Evolutionary conservation across 92 coral and sea anemone species (phyloP).

Genomic region (Scolanthus callimorphus): DNA sequence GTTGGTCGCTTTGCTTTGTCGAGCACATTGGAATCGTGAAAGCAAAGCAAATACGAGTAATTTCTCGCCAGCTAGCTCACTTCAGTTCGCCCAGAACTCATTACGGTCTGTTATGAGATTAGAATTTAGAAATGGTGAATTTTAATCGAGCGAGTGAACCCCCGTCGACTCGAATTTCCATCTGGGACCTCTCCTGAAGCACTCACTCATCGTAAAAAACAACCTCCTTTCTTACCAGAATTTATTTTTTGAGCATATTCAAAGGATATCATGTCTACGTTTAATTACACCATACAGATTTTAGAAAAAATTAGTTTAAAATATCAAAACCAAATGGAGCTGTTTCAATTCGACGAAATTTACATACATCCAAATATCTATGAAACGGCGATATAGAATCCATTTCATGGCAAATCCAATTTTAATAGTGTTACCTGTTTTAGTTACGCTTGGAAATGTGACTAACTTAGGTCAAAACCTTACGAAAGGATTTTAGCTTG

Average conservation of each 20-base stretch:
- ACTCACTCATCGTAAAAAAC: too few relatives aligned
- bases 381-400: conserved; percentile 7
- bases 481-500: conserved; percentile 8
- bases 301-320: conserved; percentile 23
- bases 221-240: conserved; percentile 9
- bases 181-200: conserved; percentile 17
- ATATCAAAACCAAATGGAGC: conserved; percentile 42
- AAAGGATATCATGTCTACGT: conserved; percentile 42
- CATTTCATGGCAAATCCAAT: conserved; percentile 19
- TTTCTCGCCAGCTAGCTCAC: too few relatives aligned
- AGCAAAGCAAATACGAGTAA: too few relatives aligned
- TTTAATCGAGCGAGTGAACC: conserved; percentile 1
- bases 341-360: conserved; percentile 27
- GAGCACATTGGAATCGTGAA: too few relatives aligned
- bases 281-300: conserved; percentile 34
- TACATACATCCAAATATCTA: conserved; percentile 28
- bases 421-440: conserved; percentile 16
- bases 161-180: conserved; percentile 11
- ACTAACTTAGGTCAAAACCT: neutral
- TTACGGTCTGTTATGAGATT: too few relatives aligned
- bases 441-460: conserved; percentile 1
- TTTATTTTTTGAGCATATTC: conserved; percentile 21
- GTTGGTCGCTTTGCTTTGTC: too few relatives aligned
- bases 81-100: too few relatives aligned
- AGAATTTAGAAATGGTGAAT: too few relatives aligned